phyloP scores from a whole-genome alignment of 2,113 vertebrate genomes.

The Corythoichthys haematopterus region DNA sequence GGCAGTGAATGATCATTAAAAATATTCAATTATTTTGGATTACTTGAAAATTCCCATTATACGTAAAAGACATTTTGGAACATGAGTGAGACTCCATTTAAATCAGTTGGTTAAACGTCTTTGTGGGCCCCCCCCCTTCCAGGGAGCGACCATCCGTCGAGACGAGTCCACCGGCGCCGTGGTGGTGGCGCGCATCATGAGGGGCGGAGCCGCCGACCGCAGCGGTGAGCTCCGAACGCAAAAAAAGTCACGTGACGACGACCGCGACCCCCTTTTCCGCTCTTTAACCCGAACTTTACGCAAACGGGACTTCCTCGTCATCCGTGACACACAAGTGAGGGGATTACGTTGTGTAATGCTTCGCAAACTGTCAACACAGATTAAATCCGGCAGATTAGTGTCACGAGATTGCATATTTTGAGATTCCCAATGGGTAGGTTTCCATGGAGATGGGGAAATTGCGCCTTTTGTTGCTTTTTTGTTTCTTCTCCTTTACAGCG shows the following conservation, averaged over 20 bases:
- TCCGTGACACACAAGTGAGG: slow-evolving; percentile 27
- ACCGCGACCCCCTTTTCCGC: not conserved
- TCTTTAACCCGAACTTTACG: not conserved
- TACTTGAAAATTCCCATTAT: too few relatives aligned
- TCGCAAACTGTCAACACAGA: slow-evolving; percentile 46
- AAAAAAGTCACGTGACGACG: not conserved
- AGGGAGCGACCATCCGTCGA: slow-evolving; percentile 91
- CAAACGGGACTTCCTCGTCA: slow-evolving; percentile 21
- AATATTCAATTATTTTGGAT: too few relatives aligned
- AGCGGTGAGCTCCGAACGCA: slow-evolving; percentile 73
- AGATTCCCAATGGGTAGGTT: slow-evolving; percentile 48
- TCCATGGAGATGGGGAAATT: slow-evolving; percentile 37
- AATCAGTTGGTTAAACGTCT: not conserved
- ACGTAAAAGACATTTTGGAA: too few relatives aligned
- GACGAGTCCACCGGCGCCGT: slow-evolving; percentile 89
- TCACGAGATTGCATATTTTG: slow-evolving; percentile 58
- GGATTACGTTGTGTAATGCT: slow-evolving; percentile 51
- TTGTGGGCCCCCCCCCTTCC: slow-evolving; percentile 9
- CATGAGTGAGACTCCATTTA: too few relatives aligned
- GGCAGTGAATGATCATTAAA: too few relatives aligned
- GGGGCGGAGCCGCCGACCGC: slow-evolving; percentile 88
- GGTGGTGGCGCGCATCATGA: slow-evolving; percentile 91
- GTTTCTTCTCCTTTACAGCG: not conserved
- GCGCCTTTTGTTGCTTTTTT: not conserved
- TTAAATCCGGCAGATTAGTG: slow-evolving; percentile 66